Percentiles rank a stretch among this genome's conserved stretches.
These are phyloP conservation scores for Epistrophella euchroma DNA, from an alignment of 2,888 invertebrate genomes.

Conservation along the genomic window DNA sequence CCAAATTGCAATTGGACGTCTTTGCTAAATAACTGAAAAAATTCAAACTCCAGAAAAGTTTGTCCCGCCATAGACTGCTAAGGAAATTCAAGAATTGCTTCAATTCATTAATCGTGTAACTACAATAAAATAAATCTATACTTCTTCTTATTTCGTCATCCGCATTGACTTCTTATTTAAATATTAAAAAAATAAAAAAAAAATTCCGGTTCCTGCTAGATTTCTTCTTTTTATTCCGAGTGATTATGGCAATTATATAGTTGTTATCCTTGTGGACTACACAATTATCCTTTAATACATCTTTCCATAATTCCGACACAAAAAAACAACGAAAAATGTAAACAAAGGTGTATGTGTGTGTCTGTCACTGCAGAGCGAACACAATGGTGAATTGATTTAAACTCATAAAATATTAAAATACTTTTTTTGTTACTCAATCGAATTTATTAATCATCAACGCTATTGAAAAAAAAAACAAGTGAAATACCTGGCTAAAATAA, in stretches of 20 bases:
- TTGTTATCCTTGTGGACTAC: background rate
- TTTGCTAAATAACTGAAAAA: background rate
- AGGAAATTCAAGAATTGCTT: background rate
- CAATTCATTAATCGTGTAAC: too few relatives aligned
- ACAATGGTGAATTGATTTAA: slow-evolving; percentile 1
- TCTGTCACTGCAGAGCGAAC: background rate
- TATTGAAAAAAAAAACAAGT: background rate
- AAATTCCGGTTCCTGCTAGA: background rate
- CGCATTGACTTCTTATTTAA: background rate
- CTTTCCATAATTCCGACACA: too few relatives aligned
- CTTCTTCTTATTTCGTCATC: background rate
- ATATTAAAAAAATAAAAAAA: background rate
- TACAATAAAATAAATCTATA: too few relatives aligned
- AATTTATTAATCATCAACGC: background rate
- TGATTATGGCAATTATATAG: background rate
- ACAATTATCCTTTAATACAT: background rate
- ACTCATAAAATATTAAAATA: background rate
- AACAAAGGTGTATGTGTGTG: background rate
- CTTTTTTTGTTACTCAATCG: background rate
- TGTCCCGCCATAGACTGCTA: background rate
- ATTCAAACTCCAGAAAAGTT: background rate
- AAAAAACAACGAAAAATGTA: background rate
- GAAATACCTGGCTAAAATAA: background rate
- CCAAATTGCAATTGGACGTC: too few relatives aligned
- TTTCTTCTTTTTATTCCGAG: background rate